Percentiles rank a stretch among this genome's conserved stretches.
Conservation (phyloP, 2,113 vertebrate genomes). For the Pleuronectes platessa region DNA sequence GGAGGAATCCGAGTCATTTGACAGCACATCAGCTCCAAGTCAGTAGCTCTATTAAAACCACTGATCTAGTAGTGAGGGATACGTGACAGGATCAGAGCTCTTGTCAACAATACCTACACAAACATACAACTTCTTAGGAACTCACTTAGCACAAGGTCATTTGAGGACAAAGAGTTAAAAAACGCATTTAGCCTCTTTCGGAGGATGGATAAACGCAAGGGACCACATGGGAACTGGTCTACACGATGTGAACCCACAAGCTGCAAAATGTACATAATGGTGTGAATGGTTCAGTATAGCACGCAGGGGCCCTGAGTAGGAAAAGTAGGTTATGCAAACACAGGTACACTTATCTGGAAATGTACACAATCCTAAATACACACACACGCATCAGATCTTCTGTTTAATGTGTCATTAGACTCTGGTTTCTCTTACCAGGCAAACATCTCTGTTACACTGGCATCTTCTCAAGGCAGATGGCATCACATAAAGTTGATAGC, state of each 20-base stretch:
- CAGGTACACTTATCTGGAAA: conserved; percentile 26
- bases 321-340: conserved; percentile 63
- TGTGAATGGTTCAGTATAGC: conserved; percentile 50
- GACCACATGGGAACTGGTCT: conserved; percentile 17
- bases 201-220: conserved; percentile 7
- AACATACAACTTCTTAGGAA: neutral
- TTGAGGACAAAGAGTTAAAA: conserved; percentile 25
- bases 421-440: conserved; percentile 12
- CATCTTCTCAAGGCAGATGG: conserved; percentile 48
- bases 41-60: neutral
- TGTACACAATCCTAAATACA: conserved; percentile 2
- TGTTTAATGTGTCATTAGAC: conserved; percentile 47
- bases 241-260: conserved; percentile 20
- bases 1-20: conserved; percentile 24
- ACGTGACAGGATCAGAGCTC: conserved; percentile 23
- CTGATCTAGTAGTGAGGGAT: conserved; percentile 3
- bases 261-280: conserved; percentile 32
- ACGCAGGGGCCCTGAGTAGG: conserved; percentile 3
- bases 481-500: conserved; percentile 47
- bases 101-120: conserved; percentile 12
- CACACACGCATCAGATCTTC: conserved; percentile 19
- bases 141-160: conserved; percentile 31
- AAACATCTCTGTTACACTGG: conserved; percentile 28
- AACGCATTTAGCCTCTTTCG: too few species aligned
- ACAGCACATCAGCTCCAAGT: conserved; percentile 27